Conservation (phyloP, 2,797 vertebrate species). For the Molossus molossus region DNA sequence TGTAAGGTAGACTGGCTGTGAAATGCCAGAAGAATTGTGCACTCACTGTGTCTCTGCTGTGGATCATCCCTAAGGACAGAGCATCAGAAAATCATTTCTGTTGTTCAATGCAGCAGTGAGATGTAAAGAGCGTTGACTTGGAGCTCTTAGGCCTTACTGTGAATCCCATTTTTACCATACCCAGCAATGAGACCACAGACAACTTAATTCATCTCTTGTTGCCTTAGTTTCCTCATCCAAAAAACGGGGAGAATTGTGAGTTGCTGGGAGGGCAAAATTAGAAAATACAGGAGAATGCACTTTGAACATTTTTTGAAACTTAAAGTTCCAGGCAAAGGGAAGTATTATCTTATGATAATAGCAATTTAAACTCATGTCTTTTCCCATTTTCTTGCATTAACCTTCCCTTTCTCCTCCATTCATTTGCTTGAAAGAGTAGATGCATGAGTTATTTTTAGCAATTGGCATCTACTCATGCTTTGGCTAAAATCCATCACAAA, state of each 20-base stretch:
- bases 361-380: not conserved
- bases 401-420: not conserved
- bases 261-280: not conserved
- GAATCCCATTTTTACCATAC: not conserved
- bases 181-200: not conserved
- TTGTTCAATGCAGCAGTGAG: not conserved
- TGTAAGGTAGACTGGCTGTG: constrained; percentile 61
- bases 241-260: not conserved
- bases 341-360: not conserved
- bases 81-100: constrained; percentile 31
- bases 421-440: constrained; percentile 50
- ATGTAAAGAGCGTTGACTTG: constrained; percentile 7
- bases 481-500: constrained; percentile 65
- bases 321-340: not conserved
- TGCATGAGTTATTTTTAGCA: constrained; percentile 28
- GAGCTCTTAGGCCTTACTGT: not conserved
- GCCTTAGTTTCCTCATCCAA: not conserved
- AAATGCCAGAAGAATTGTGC: constrained; percentile 1
- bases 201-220: not conserved
- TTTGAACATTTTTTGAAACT: constrained; percentile 6
- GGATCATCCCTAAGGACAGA: constrained; percentile 43
- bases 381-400: constrained; percentile 29
- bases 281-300: not conserved
- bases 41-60: not conserved
- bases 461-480: constrained; percentile 32